phyloP scores from a whole-genome alignment of 2,888 invertebrate species.

The Drymonia ruficornis region DNA sequence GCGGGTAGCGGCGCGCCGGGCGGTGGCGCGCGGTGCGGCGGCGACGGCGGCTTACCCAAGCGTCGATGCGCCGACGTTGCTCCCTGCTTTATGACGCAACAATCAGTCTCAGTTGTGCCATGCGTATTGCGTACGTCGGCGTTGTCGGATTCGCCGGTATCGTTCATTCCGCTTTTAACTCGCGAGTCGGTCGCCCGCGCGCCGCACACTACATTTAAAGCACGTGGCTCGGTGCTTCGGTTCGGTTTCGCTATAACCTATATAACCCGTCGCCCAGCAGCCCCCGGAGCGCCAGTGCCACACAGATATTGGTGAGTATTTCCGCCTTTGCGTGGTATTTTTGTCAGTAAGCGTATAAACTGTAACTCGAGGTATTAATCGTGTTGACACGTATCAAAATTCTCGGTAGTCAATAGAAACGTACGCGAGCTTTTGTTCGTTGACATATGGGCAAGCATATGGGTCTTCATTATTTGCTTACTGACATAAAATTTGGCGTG shows the following conservation, averaged over 20 bases:
- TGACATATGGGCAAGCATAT: constrained; percentile 29
- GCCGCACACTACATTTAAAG: constrained; percentile 56
- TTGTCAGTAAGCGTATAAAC: constrained; percentile 11
- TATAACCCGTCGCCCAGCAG: constrained; percentile 36
- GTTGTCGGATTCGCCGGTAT: constrained; percentile 26
- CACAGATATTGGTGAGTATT: constrained; percentile 31
- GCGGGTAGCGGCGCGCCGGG: constrained; percentile 16
- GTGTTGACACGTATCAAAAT: constrained; percentile 21
- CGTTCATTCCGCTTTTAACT: constrained; percentile 71
- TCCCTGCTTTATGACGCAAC: constrained; percentile 55
- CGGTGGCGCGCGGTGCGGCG: background rate
- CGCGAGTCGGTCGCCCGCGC: constrained; percentile 57
- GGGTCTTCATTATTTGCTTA: constrained; percentile 13
- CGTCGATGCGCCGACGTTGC: constrained; percentile 18
- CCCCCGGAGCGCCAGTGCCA: constrained; percentile 19
- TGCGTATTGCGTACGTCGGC: constrained; percentile 40
- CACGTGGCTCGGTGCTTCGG: constrained; percentile 71
- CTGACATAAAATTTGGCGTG: background rate
- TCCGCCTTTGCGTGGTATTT: constrained; percentile 14
- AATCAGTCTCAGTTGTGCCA: constrained; percentile 46
- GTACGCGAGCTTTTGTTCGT: constrained; percentile 25
- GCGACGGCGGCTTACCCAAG: constrained; percentile 6
- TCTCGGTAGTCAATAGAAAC: constrained; percentile 16
- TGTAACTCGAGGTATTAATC: constrained; percentile 14
- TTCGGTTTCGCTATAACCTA: constrained; percentile 62